Base-by-base conservation (phyloP, 64 coral and sea anemone species). In the Montipora cactus region DNA sequence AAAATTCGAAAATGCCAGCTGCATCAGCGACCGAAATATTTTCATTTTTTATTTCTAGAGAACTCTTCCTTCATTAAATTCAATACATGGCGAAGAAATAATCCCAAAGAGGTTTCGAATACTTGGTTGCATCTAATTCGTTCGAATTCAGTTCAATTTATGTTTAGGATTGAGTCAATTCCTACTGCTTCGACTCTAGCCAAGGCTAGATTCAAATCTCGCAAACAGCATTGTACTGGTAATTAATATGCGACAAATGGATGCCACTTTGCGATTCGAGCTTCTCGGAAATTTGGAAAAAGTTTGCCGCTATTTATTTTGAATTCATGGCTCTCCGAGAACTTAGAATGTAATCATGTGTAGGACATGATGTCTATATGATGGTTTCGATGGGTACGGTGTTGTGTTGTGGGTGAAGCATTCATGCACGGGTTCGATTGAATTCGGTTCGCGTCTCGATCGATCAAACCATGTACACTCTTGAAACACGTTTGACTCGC, bases 401-500 rank as follows among this genome's bases (percentile, higher is more conserved):
- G 44, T 49, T 23, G 59, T 49, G 4, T 21, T 86, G 2, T 51
- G 8, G 1, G 4, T 19, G 15, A 62, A 84, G 5, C 74, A 3
- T 50, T 78, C 47, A 12, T 78, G 16, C 14, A 12, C 51, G 44
- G 70, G 44, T 71, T 86, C 82, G 82, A 71, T 70, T 72, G 82
- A 71, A 71, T 71, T 86, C 82, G 67, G 47, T 86, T 86, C 82
- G 6, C 47, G 82, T 71, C 3, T 9, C 66, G 82, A 28, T 86
- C 82, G 71, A 86, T 71, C 62, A 59, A 66, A 37, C 37, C 37
- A 37, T 37, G 37, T 66, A 62, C 58, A 15, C 57, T 16, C 64
- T 84, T 19, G 82, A 86, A 86, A 67, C 82, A 70, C 62, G 82
- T 9, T 86, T n/a, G 82, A 70, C 6, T 47, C 82, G 82, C 44